Conservation (phyloP, 2,888 invertebrate genomes). For the Lottia gigantea region DNA sequence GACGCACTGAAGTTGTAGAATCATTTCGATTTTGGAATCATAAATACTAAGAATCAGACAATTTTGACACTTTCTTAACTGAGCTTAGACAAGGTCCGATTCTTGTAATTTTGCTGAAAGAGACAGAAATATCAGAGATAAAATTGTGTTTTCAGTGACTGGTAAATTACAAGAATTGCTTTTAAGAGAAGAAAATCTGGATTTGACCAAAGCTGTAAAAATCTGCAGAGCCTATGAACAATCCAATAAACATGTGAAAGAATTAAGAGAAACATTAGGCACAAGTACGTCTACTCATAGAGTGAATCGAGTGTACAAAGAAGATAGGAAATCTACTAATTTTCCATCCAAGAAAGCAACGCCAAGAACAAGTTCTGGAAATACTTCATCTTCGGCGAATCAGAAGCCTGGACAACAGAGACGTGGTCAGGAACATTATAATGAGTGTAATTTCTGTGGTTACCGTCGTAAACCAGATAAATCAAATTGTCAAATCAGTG, state of each 20-base stretch:
- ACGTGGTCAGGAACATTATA: too few relatives aligned
- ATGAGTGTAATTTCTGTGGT: slow-evolving; percentile 23
- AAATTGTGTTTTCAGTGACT: slow-evolving; percentile 13
- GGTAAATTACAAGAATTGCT: neutral
- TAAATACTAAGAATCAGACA: slow-evolving; percentile 15
- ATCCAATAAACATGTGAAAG: slow-evolving; percentile 12
- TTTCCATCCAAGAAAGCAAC: too few relatives aligned
- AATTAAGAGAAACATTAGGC: neutral
- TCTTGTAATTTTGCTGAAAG: slow-evolving; percentile 11
- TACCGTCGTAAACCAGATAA: slow-evolving; percentile 14
- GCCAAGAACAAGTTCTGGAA: too few relatives aligned
- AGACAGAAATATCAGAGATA: slow-evolving; percentile 10
- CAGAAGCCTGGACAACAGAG: too few relatives aligned
- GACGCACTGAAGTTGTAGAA: slow-evolving; percentile 32
- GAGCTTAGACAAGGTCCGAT: slow-evolving; percentile 15
- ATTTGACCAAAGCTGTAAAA: neutral
- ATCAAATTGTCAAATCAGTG: too few relatives aligned
- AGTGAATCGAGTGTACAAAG: too few relatives aligned
- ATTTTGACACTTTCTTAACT: slow-evolving; percentile 31
- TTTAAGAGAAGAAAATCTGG: slow-evolving; percentile 11
- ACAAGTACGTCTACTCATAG: neutral
- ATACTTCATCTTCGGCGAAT: too few relatives aligned
- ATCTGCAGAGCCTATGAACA: slow-evolving; percentile 8
- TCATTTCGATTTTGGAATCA: slow-evolving; percentile 31
- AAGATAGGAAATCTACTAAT: too few relatives aligned